A percentile compares a stretch with the other conserved stretches of the same genome.
Conservation (phyloP, 2,888 invertebrate species). For the Smittia aterrima region DNA sequence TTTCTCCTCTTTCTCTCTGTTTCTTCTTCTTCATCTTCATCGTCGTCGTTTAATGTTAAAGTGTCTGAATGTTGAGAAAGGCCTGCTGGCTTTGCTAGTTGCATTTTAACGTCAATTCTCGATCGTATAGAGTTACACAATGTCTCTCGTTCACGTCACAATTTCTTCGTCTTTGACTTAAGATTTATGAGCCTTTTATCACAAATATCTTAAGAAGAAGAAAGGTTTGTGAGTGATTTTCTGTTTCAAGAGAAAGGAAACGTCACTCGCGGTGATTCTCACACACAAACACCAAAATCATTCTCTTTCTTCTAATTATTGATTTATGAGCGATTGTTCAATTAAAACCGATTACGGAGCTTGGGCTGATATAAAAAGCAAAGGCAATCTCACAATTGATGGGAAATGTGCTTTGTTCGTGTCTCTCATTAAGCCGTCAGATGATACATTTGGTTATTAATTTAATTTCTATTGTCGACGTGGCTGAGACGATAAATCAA, state of each 20-base stretch:
- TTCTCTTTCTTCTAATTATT: constrained; percentile 10
- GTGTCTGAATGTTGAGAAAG: constrained; percentile 35
- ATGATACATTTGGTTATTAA: not conserved
- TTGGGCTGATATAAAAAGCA: not conserved
- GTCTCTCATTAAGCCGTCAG: constrained; percentile 11
- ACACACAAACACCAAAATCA: no score
- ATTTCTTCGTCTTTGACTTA: not conserved
- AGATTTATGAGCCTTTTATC: constrained; percentile 38
- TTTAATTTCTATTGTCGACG: constrained; percentile 20
- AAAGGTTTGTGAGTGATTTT: constrained; percentile 19
- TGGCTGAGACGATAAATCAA: constrained; percentile 4
- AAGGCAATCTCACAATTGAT: not conserved
- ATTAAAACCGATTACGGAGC: constrained; percentile 29
- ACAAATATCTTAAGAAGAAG: not conserved
- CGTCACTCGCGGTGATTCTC: not conserved
- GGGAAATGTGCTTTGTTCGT: not conserved
- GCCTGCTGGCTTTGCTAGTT: constrained; percentile 25
- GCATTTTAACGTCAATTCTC: not conserved
- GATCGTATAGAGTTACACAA: constrained; percentile 31
- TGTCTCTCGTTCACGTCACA: constrained; percentile 30
- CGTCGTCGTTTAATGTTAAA: not conserved
- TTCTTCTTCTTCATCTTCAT: not conserved
- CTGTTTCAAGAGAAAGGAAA: not conserved
- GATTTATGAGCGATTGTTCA: constrained; percentile 35
- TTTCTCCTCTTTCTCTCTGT: not conserved